phyloP scores from a whole-genome alignment of 2,113 vertebrate species.

The Xiphophorus maculatus region DNA sequence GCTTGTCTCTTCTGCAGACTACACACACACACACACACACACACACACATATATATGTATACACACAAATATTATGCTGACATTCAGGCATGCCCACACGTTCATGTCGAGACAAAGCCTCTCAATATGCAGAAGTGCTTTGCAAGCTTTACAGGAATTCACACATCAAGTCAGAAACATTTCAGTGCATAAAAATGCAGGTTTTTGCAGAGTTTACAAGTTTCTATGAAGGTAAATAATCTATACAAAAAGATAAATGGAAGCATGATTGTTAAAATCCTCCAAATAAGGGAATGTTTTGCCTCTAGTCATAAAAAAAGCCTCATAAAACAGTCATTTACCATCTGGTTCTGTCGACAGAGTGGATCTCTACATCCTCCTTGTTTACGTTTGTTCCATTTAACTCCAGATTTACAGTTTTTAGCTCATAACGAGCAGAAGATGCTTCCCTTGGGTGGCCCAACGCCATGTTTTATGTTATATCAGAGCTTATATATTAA shows the following conservation, averaged over 20 bases:
- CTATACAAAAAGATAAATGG: background rate
- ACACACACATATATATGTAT: slow-evolving; percentile 10
- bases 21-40: slow-evolving; percentile 3
- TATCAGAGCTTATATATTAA: slow-evolving; percentile 9
- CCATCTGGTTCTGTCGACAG: background rate
- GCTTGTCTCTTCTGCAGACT: slow-evolving; percentile 5
- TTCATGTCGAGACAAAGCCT: slow-evolving; percentile 53
- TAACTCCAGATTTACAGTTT: slow-evolving; percentile 18
- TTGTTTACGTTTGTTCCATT: slow-evolving; percentile 1
- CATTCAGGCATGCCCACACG: slow-evolving; percentile 36
- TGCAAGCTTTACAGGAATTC: slow-evolving; percentile 16
- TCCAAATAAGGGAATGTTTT: slow-evolving; percentile 15
- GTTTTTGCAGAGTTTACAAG: background rate
- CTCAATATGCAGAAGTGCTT: slow-evolving; percentile 17
- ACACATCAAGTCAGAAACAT: background rate
- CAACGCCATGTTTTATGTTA: background rate
- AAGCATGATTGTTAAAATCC: background rate
- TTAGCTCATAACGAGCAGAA: background rate
- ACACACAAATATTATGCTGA: slow-evolving; percentile 4
- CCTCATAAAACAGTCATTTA: slow-evolving; percentile 16
- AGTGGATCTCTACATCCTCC: background rate
- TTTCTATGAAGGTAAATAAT: background rate
- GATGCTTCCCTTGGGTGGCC: slow-evolving; percentile 28
- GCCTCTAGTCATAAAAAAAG: background rate
- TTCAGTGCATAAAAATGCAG: background rate